phyloP scores from a whole-genome alignment of 2,113 vertebrate genomes.

The Paracanthobrama guichenoti region DNA sequence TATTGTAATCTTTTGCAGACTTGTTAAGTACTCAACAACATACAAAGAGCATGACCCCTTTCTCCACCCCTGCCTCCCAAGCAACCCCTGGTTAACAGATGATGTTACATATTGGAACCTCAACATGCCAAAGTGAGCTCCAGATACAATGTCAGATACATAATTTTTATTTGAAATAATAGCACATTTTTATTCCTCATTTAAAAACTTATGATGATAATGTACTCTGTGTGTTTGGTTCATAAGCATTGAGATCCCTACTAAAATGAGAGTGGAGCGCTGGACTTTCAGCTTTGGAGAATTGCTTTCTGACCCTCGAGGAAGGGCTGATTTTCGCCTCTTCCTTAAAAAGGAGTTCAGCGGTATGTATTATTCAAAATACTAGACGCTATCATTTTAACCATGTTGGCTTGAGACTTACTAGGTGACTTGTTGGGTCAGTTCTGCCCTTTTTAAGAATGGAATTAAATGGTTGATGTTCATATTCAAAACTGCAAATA shows the following conservation, averaged over 20 bases:
- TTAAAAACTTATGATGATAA: no score
- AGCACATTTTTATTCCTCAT: neutral
- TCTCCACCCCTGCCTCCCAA: constrained; percentile 88
- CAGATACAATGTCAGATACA: neutral
- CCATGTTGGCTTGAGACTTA: neutral
- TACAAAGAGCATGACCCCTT: constrained; percentile 87
- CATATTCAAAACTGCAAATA: neutral
- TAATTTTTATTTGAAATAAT: neutral
- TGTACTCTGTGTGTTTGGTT: constrained; percentile 18
- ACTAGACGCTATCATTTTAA: neutral
- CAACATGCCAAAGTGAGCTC: constrained; percentile 87
- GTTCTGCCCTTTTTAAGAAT: neutral
- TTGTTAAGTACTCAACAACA: constrained; percentile 89
- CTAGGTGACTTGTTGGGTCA: neutral
- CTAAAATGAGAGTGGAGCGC: constrained; percentile 90
- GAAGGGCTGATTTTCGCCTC: constrained; percentile 89
- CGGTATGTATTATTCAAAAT: constrained; percentile 70
- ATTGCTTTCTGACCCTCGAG: constrained; percentile 90
- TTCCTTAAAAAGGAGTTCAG: constrained; percentile 99
- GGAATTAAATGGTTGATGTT: neutral
- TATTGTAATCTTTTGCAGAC: constrained; percentile 66
- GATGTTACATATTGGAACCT: constrained; percentile 89
- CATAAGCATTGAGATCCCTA: constrained; percentile 86
- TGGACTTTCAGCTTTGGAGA: constrained; percentile 97
- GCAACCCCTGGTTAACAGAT: constrained; percentile 94